Evolutionary conservation across 2,113 vertebrate species (phyloP), one percentile per base, ranked within the genome.

Genomic region (Anser cygnoides): DNA sequence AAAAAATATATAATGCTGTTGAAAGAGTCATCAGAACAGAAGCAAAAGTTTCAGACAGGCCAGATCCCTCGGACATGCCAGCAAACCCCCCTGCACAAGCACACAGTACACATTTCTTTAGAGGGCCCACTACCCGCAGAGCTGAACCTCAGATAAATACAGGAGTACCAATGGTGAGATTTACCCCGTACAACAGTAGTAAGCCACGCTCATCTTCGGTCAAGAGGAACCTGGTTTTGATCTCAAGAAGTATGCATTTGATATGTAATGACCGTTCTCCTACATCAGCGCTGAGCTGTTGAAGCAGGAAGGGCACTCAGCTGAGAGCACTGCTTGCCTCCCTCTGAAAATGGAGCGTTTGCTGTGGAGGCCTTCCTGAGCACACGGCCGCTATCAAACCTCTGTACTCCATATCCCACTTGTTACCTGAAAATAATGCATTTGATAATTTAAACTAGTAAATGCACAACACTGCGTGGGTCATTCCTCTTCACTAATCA

Each of bases 41-140:
- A 58, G 39, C 39, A 58, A 10, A 41, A 59, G 19, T 25, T 79
- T 76, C 58, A 43, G 84, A 50, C 0, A 0, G 25, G 41, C 6
- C 37, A 73, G 17, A 31, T 8, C 33, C 23, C 46, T 31, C 43
- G 52, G 66, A 58, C 10, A 7, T 2, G 17, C 28, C 43, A 29
- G 57, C 49, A 83, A 80, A 46, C 3, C 12, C 29, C 74, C 37
- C 7, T 39, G 54, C 17, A 50, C 4, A 33, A 63, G 54, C 31
- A 67, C 37, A 28, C 0, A 63, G 19, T 6, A 59, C 0, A 0
- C 11, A 20, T 50, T 62, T 77, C 66, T 52, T 57, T 5, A 76
- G n/a, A 58, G 52, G 58, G 68, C n/a, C 31, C n/a, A 54, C 61
- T 71, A 58, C 46, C 66, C 39, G 26, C 35, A 52, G 29, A 72